phyloP scores from a whole-genome alignment of 2,888 invertebrate species.

The Sminthurinus aureus region DNA sequence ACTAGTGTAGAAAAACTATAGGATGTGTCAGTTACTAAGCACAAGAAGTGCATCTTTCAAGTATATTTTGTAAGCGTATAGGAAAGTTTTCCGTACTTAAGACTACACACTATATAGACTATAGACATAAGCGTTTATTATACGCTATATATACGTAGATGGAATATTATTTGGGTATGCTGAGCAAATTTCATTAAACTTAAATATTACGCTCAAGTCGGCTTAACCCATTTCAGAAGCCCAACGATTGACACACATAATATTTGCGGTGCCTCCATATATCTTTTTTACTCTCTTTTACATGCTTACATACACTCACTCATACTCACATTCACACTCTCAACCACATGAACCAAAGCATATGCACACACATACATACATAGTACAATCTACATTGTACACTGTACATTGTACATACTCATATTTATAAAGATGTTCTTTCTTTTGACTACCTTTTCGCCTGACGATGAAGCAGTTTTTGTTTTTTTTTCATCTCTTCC shows the following conservation, averaged over 20 bases:
- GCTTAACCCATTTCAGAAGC: conserved; percentile 17
- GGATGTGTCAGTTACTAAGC: no score
- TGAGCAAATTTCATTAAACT: conserved; percentile 7
- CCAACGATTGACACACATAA: conserved; percentile 22
- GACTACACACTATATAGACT: no score
- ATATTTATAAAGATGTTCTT: background rate
- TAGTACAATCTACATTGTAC: background rate
- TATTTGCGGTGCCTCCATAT: background rate
- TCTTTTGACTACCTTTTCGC: background rate
- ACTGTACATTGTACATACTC: background rate
- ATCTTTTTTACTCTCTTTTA: background rate
- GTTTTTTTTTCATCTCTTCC: no score
- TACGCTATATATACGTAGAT: background rate
- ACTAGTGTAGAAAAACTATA: no score
- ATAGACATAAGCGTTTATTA: no score
- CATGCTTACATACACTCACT: background rate
- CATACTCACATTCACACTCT: background rate
- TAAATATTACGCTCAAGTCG: conserved; percentile 22
- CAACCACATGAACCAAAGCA: background rate
- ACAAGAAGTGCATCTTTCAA: no score
- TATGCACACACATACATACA: background rate
- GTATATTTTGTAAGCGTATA: no score
- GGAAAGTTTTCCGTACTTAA: no score
- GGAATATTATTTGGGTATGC: no score
- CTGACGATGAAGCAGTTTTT: background rate